Evolutionary conservation across 2,888 invertebrate species (phyloP), one percentile per base, ranked within the genome.

Genomic region (Bombyx huttoni): DNA sequence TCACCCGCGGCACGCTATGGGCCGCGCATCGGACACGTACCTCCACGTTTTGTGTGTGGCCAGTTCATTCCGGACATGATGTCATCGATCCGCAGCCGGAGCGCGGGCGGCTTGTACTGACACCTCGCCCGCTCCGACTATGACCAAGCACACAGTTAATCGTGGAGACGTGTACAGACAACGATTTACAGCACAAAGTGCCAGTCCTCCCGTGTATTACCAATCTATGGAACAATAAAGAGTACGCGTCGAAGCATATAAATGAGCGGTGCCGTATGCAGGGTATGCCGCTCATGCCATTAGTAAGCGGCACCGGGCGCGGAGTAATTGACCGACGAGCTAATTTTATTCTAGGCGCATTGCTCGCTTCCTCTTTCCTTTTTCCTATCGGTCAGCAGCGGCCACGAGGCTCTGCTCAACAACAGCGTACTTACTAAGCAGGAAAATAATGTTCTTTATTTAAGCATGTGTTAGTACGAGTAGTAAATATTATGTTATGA

Each of bases 201-300:
- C 75, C 85, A 81, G 84, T 86, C 84, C 84, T 81, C 80, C 79
- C 81, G 85, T 88, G 87, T 88, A 88, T 87, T 88, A 88, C 83
- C 84, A 70, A 86, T 82, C 86, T 81, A 83, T 83, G 80, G 82
- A 86, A 88, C 87, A 86, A 88, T 88, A 88, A 87, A 86, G 80
- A 73, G 78, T 73, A 70, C 73, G 80, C 78, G 70, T 60, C 59
- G 59, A 63, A 69, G 86, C 83, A 88, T 87, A 83, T 77, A 74
- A 85, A 88, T 86, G 78, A 83, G 79, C 75, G 70, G 73, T 74
- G 77, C 65, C 72, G 84, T 82, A 86, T 84, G 78, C 87, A 81
- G 70, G 74, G 68, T 67, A 72, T 80, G 77, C 73, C 73, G 78
- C 79, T 70, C 72, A 75, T 74, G 79, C 78, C 80, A 86, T 86